These are phyloP conservation scores for Axis porcinus DNA, from an alignment of 2,113 vertebrate genomes.

Conservation along the genomic window DNA sequence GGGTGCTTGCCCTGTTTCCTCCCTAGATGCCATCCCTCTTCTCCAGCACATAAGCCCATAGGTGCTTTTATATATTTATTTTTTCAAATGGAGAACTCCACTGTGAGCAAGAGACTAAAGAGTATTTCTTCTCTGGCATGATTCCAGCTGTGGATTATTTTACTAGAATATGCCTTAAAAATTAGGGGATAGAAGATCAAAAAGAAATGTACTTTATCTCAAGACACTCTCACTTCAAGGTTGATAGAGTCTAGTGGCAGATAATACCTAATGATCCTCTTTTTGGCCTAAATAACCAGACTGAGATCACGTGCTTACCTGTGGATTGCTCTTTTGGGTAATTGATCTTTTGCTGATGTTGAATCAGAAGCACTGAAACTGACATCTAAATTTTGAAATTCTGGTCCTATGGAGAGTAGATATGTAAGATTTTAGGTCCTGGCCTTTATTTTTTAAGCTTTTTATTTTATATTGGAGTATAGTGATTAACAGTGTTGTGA, in stretches of 20 bases:
- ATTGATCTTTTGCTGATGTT: slow-evolving; percentile 26
- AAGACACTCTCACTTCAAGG: not conserved
- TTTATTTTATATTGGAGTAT: not conserved
- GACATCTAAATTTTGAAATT: slow-evolving; percentile 22
- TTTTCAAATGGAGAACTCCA: not conserved
- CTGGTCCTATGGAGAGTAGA: not conserved
- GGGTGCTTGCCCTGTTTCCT: not conserved
- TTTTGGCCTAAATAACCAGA: not conserved
- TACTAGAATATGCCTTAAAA: not conserved
- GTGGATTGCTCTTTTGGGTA: not conserved
- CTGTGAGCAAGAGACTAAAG: not conserved
- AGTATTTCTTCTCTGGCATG: not conserved
- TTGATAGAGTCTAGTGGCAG: not conserved
- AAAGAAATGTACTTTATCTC: not conserved
- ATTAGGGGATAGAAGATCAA: not conserved
- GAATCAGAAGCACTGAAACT: not conserved
- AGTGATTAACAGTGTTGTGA: not conserved
- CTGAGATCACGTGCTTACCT: not conserved
- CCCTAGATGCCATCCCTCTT: not conserved
- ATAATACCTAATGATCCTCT: not conserved
- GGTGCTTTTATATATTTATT: not conserved
- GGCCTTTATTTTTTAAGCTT: not conserved
- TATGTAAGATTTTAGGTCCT: not conserved
- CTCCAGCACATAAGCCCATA: not conserved
- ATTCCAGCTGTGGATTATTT: slow-evolving; percentile 1